These are phyloP conservation scores for Pseudococcus viburni DNA, from an alignment of 2,888 invertebrate genomes.

Conservation along the genomic window DNA sequence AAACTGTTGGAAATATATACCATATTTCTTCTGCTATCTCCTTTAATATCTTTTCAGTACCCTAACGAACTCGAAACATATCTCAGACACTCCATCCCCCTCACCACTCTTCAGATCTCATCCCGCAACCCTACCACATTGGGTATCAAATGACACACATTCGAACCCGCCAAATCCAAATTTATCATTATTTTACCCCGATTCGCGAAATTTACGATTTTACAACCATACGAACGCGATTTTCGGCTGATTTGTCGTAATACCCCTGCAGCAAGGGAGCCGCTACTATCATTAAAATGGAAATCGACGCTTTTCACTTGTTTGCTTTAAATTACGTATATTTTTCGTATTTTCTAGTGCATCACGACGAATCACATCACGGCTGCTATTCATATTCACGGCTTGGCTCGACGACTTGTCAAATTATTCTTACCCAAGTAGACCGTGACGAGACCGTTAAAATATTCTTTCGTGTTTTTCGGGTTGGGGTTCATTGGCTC, in stretches of 20 bases:
- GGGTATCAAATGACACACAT: no score
- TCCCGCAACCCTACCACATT: no score
- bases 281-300: background rate
- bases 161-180: background rate
- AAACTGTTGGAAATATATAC: no score
- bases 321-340: background rate
- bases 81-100: background rate
- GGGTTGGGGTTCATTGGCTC: slow-evolving; percentile 31
- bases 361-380: background rate
- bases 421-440: slow-evolving; percentile 39
- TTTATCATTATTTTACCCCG: background rate
- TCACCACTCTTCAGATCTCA: no score
- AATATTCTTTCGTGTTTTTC: slow-evolving; percentile 44
- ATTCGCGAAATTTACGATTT: background rate
- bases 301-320: background rate
- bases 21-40: no score
- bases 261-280: background rate
- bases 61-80: no score
- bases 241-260: background rate
- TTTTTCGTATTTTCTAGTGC: background rate
- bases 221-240: background rate
- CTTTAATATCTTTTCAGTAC: no score
- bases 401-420: slow-evolving; percentile 27
- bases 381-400: slow-evolving; percentile 34
- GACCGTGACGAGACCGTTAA: slow-evolving; percentile 46